Conservation (phyloP, 2,888 invertebrate species). For the Andrena bucephala region DNA sequence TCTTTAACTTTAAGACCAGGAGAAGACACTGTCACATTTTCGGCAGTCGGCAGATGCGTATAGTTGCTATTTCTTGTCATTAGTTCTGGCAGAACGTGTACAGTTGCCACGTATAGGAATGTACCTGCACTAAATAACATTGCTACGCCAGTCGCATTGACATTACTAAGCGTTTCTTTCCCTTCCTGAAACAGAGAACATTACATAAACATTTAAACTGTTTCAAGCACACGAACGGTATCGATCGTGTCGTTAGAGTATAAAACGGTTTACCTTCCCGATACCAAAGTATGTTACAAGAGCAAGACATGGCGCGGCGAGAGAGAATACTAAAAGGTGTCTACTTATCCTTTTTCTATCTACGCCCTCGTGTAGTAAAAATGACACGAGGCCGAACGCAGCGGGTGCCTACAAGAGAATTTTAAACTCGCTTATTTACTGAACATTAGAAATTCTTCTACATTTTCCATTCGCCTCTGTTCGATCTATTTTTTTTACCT, state of each 20-base stretch:
- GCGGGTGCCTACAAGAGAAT: slow-evolving; percentile 93
- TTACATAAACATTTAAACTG: background rate
- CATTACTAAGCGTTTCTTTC: slow-evolving; percentile 94
- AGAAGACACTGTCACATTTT: slow-evolving; percentile 80
- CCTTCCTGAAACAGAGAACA: slow-evolving; percentile 89
- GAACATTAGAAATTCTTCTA: background rate
- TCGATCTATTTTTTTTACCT: slow-evolving; percentile 86
- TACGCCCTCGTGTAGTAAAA: slow-evolving; percentile 96
- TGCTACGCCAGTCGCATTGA: slow-evolving; percentile 97
- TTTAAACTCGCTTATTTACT: background rate
- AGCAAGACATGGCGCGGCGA: slow-evolving; percentile 96
- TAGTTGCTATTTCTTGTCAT: slow-evolving; percentile 87
- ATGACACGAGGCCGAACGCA: slow-evolving; percentile 99
- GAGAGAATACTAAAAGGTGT: slow-evolving; percentile 96
- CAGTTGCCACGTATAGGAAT: slow-evolving; percentile 99
- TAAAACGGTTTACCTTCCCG: slow-evolving; percentile 87
- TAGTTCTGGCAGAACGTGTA: slow-evolving; percentile 98
- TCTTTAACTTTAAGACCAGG: slow-evolving; percentile 91
- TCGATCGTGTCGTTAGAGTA: too few species aligned
- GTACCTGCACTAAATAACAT: slow-evolving; percentile 99
- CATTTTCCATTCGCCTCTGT: slow-evolving; percentile 5
- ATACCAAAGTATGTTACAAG: slow-evolving; percentile 97
- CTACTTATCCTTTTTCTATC: slow-evolving; percentile 94
- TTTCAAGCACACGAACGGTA: too few species aligned
- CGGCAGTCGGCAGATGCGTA: slow-evolving; percentile 83